These are phyloP conservation scores for Eulacestoma nigropectus DNA, from an alignment of 2,113 vertebrate species.

Conservation along the genomic window DNA sequence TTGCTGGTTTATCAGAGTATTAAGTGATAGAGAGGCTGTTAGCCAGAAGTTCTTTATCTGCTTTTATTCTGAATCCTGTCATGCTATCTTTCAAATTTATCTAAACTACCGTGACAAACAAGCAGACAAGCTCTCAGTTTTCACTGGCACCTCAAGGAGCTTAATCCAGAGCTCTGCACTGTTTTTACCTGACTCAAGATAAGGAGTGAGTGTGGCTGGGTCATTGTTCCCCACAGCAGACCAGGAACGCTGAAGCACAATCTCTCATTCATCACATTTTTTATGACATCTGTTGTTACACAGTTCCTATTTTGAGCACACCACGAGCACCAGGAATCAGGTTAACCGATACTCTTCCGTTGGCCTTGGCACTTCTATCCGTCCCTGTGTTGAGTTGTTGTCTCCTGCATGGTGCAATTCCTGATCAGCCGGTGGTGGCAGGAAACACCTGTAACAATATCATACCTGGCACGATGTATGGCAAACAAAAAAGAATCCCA, in stretches of 20 bases:
- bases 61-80: not conserved
- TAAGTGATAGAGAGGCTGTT: not conserved
- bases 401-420: not conserved
- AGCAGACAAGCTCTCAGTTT: slow-evolving; percentile 1
- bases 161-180: not conserved
- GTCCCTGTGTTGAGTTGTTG: not conserved
- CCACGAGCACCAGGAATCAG: not conserved
- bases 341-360: not conserved
- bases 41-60: slow-evolving; percentile 26
- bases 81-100: slow-evolving; percentile 33
- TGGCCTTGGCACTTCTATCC: not conserved
- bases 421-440: not conserved
- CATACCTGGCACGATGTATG: accelerated
- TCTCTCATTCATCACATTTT: not conserved
- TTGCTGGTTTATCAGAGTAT: not conserved
- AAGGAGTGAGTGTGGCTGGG: not conserved
- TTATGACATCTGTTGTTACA: not conserved
- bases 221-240: not conserved
- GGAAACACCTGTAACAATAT: not conserved
- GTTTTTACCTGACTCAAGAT: not conserved
- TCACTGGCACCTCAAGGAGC: not conserved
- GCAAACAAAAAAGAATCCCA: not conserved
- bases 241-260: not conserved
- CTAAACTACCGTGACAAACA: slow-evolving; percentile 31
- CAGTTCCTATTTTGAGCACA: not conserved